A percentile compares a stretch with the other conserved stretches of the same genome.
Conservation (phyloP, 2,888 invertebrate species). For the Pherbina coryleti region DNA sequence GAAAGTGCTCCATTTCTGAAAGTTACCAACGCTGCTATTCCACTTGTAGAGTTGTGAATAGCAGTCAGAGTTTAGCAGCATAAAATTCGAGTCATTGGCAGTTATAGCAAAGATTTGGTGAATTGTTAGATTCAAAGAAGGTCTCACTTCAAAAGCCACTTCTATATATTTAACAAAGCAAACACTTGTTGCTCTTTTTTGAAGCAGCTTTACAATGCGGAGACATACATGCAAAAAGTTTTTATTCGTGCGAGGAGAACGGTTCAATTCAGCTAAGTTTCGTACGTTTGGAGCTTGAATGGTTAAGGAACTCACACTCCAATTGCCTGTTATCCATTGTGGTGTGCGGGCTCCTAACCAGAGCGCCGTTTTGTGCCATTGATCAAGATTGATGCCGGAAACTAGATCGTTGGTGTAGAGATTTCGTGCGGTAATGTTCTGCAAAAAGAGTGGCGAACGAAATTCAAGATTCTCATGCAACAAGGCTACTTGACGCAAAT, state of each 20-base stretch:
- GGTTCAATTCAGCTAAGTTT: conserved; percentile 17
- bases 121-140: not conserved
- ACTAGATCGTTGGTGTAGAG: conserved; percentile 56
- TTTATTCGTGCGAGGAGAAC: conserved; percentile 9
- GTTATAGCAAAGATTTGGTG: not conserved
- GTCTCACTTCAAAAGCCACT: conserved; percentile 54
- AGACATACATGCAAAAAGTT: conserved; percentile 52
- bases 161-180: conserved; percentile 71
- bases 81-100: conserved; percentile 40
- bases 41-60: conserved; percentile 69
- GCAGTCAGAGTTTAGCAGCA: conserved; percentile 68
- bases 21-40: conserved; percentile 57
- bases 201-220: conserved; percentile 43
- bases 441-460: conserved; percentile 61
- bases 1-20: conserved; percentile 57
- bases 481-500: conserved; percentile 66
- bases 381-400: conserved; percentile 68
- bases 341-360: conserved; percentile 57
- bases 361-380: conserved; percentile 69
- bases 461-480: conserved; percentile 58
- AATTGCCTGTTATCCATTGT: conserved; percentile 70
- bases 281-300: conserved; percentile 45
- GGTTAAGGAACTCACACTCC: conserved; percentile 63
- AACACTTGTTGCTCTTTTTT: conserved; percentile 27
- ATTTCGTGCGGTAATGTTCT: conserved; percentile 53